Evolutionary conservation across 1,140 invertebrate genomes (phyloP), one percentile per base, ranked within the genome.

Genomic region (Danaus plexippus): DNA sequence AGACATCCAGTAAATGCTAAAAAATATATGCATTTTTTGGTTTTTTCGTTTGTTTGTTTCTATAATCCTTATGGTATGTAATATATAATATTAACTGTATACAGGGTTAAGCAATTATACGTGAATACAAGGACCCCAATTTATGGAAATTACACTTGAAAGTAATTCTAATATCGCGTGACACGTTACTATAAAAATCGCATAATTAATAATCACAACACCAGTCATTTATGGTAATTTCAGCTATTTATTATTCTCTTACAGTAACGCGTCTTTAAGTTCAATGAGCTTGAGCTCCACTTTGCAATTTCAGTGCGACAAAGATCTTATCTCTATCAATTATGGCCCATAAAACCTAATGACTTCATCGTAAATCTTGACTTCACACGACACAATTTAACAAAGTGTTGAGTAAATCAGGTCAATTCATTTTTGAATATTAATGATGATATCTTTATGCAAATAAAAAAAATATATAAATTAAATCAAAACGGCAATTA

Each of bases 311-410:
- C 71, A 79, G 70, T 73, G 70, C 66, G 62, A 68, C 69, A 59
- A 52, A 79, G 80, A 84, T 84, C 64, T 68, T 84, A 84, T 84
- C 80, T 77, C 71, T 82, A 82, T 80, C 80, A 84, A 84, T 84
- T 84, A 84, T 80, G 77, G 80, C 60, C 77, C 77, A 84, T 84
- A 84, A 84, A 84, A 81, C 73, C 77, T 82, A 84, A 84, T 84
- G 80, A 77, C 80, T 84, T 84, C 80, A 84, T 84, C 80, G 77
- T 84, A 84, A 84, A 84, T 84, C 79, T 84, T 77, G 70, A 73
- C 69, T 73, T 80, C 67, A 80, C 76, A 80, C 76, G 79, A 82
- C 79, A 84, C 71, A 76, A 80, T 79, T 78, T 84, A 75, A 72
- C 74, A 74, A 69, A 71, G 78, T 81, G 77, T 74, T 77, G 77